phyloP scores from a whole-genome alignment of 1,140 invertebrate species.

The Phenacoccus solenopsis region DNA sequence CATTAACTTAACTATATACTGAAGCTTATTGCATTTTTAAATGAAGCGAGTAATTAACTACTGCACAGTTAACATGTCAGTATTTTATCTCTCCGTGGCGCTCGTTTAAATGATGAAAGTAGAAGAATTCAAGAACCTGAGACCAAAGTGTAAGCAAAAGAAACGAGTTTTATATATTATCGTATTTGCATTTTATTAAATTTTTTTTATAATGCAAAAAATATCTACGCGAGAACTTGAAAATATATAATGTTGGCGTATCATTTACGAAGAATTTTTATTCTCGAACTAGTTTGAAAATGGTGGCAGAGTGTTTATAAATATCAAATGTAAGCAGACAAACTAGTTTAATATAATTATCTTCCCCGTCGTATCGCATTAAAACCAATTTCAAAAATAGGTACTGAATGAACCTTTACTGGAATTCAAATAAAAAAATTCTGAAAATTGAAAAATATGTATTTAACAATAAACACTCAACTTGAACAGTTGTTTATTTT shows the following conservation, averaged over 20 bases:
- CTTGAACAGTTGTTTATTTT: too few species aligned
- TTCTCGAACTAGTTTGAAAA: conserved; percentile 2
- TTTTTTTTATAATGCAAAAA: not conserved
- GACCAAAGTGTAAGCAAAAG: not conserved
- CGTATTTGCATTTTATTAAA: not conserved
- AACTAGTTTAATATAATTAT: not conserved
- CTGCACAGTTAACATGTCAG: not conserved
- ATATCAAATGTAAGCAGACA: not conserved
- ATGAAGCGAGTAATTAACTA: not conserved
- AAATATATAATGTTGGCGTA: not conserved
- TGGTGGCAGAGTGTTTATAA: not conserved
- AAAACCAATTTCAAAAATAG: not conserved
- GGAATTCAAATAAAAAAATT: too few species aligned
- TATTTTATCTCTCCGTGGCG: too few species aligned
- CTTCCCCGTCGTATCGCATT: not conserved
- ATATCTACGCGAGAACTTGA: not conserved
- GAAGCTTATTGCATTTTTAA: not conserved
- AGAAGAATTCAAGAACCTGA: not conserved
- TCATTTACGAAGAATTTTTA: not conserved
- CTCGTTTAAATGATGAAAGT: conserved; percentile 3
- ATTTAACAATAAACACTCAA: too few species aligned
- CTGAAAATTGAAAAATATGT: too few species aligned
- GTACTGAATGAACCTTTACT: too few species aligned
- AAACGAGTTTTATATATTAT: not conserved
- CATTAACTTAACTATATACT: too few species aligned